Percentiles rank a stretch among this genome's conserved stretches.
phyloP scores from a whole-genome alignment of 2,888 invertebrate species.

The Scaptomyza tumidula region DNA sequence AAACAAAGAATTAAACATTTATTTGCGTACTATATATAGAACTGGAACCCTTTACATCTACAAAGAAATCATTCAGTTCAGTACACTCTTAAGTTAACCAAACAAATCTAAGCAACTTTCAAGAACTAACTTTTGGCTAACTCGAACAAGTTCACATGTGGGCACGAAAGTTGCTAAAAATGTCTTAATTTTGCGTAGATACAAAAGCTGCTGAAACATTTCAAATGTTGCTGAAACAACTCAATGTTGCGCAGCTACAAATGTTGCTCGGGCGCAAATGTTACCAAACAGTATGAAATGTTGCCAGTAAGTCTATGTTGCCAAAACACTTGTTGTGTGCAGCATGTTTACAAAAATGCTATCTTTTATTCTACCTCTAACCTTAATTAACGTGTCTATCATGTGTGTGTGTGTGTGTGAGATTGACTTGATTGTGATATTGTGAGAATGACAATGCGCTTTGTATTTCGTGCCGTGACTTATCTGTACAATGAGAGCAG shows the following conservation, averaged over 20 bases:
- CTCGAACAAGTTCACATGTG: not conserved
- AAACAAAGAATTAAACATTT: not conserved
- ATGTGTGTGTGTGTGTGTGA: slow-evolving; percentile 19
- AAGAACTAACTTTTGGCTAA: slow-evolving; percentile 15
- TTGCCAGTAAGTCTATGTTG: slow-evolving; percentile 20
- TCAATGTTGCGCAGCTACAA: slow-evolving; percentile 28
- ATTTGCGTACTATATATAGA: not conserved
- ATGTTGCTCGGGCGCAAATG: slow-evolving; percentile 10
- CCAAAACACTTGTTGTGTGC: slow-evolving; percentile 71
- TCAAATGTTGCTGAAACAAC: slow-evolving; percentile 5
- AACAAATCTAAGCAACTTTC: not conserved
- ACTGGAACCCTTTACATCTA: not conserved
- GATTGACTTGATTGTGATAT: slow-evolving; percentile 17
- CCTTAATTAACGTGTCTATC: slow-evolving; percentile 70
- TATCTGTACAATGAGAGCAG: slow-evolving; percentile 47
- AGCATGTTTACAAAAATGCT: slow-evolving; percentile 21
- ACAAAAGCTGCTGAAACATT: slow-evolving; percentile 23
- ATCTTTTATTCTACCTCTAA: slow-evolving; percentile 26
- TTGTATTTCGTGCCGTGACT: slow-evolving; percentile 51
- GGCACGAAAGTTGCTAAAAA: slow-evolving; percentile 5
- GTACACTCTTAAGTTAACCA: not conserved
- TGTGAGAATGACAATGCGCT: slow-evolving; percentile 43
- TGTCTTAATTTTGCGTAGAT: slow-evolving; percentile 14
- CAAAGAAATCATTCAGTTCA: not conserved
- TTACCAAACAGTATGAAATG: slow-evolving; percentile 8